Base-by-base conservation (phyloP, 2,113 vertebrate species). In the Xiphophorus hellerii region DNA sequence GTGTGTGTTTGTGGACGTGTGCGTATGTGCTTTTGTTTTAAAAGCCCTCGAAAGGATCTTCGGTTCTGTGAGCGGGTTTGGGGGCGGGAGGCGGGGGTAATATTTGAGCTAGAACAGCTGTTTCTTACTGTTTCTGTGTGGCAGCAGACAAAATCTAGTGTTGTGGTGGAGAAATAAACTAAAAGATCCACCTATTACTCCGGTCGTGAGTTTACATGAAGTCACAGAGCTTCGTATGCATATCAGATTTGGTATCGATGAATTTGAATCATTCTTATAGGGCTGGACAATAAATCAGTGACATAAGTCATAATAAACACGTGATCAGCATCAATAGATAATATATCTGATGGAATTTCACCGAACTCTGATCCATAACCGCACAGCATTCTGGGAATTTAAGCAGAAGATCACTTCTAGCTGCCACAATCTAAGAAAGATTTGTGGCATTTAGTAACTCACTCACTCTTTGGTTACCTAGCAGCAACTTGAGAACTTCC, bases 1-100 rank as follows among this genome's bases (percentile, higher is more conserved):
- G 73, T 85, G 29, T 88, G 88, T 76, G 88, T 84, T 62, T 77
- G 74, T 74, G 51, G 17, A 25, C 10, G 30, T 65, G 63, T 15
- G 85, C 81, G 66, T 75, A 69, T 28, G 60, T 80, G 81, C 66
- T 27, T 75, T 84, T 69, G 67, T 73, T 51, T 91, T 85, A 15
- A 86, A 81, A 87, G 60, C 84, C 82, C 90, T 86, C 76, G 77
- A 82, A 90, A 88, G 90, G 87, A 90, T 87, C 82, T 85, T 93
- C 70, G 82, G 85, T 74, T 63, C 76, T 76, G 70, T 75, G 78
- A 76, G 77, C 51, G 42, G 15, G 42, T 44, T 69, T 81, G 71
- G 71, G 71, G 73, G 35, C 66, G 70, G 3, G 33, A 3, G 66
- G 78, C 67, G 85, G 76, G 88, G 51, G 25, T 58, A 9, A 58